Evolutionary conservation across 2,888 invertebrate species (phyloP).

Genomic region (Himalopsyche anomala): DNA sequence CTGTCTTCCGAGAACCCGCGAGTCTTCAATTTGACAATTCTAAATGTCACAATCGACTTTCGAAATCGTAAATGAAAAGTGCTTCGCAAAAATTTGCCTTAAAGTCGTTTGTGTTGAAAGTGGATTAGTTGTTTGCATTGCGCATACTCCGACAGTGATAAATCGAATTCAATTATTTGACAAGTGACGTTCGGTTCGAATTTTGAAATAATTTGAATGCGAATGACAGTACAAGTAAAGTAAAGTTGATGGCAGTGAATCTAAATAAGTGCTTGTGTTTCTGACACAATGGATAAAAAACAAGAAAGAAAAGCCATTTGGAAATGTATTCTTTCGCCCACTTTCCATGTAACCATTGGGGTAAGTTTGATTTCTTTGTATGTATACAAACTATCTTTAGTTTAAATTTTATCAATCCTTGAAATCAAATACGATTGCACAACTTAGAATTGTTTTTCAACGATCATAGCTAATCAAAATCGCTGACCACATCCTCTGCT

Average conservation of each 20-base stretch:
- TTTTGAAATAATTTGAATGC: conserved; percentile 38
- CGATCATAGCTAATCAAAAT: too few species aligned
- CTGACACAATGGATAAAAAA: conserved; percentile 57
- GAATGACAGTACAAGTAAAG: conserved; percentile 28
- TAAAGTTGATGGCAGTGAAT: conserved; percentile 50
- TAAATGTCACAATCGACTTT: conserved; percentile 42
- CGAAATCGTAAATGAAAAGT: conserved; percentile 39
- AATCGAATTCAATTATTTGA: conserved; percentile 8
- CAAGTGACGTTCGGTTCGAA: conserved; percentile 37
- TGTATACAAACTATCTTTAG: too few species aligned
- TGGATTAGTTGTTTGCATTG: conserved; percentile 24
- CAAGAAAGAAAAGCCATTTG: conserved; percentile 40
- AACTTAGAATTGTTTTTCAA: too few species aligned
- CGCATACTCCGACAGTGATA: conserved; percentile 24
- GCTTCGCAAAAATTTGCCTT: conserved; percentile 20
- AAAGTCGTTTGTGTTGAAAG: conserved; percentile 39
- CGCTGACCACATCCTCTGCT: too few species aligned
- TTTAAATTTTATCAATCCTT: too few species aligned
- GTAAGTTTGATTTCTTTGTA: not conserved
- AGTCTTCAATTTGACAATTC: conserved; percentile 12
- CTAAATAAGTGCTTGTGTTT: conserved; percentile 19
- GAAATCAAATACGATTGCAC: too few species aligned
- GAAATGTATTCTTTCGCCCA: conserved; percentile 25
- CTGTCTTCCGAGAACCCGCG: conserved; percentile 45
- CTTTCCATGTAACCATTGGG: not conserved